Conservation (phyloP, 2,113 vertebrate species). For the Anthoscopus minutus region DNA sequence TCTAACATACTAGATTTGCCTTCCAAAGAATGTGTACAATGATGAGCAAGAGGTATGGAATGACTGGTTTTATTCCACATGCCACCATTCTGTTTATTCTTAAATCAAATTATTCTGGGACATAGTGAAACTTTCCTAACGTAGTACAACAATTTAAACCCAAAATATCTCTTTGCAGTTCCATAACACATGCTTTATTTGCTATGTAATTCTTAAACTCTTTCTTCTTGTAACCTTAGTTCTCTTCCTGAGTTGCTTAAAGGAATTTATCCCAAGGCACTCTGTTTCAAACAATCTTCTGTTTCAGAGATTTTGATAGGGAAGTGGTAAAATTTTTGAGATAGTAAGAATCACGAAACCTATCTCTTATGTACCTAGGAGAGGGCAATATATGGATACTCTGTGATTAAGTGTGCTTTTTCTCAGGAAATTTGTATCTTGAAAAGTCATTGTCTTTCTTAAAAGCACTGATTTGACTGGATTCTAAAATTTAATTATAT, state of each 20-base stretch:
- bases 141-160: neutral
- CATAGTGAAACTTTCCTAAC: neutral
- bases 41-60: neutral
- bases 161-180: neutral
- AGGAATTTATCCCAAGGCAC: neutral
- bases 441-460: neutral
- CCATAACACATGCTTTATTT: neutral
- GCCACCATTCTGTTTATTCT: neutral
- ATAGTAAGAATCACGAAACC: neutral
- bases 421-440: neutral
- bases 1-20: neutral
- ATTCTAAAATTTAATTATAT: neutral
- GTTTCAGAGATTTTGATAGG: neutral
- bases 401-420: neutral
- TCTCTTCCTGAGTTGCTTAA: neutral
- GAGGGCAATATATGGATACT: neutral
- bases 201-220: neutral
- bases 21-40: neutral
- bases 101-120: neutral
- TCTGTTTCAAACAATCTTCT: neutral
- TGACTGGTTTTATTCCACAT: rapidly evolving
- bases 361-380: neutral
- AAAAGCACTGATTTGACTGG: neutral
- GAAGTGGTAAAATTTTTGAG: neutral
- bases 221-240: neutral